Evolutionary conservation across 2,888 invertebrate genomes (phyloP).

Genomic region (Drosophila flavopinicola): DNA sequence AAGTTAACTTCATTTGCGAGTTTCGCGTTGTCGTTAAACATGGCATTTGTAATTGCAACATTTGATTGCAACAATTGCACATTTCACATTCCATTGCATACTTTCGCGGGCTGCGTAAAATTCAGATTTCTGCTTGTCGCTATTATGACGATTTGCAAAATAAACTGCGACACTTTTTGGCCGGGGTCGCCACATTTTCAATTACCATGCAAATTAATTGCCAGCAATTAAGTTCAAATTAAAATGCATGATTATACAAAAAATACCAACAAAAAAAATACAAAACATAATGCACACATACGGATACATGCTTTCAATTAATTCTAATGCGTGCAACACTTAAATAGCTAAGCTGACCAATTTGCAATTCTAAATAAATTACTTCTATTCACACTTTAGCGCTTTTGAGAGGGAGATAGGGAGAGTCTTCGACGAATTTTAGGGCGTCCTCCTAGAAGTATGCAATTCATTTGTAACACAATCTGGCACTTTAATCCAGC

Average conservation of each 20-base stretch:
- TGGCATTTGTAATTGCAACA: constrained; percentile 38
- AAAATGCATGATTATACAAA: constrained; percentile 35
- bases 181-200: constrained; percentile 38
- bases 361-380: neutral
- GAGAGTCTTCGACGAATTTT: neutral
- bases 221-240: constrained; percentile 57
- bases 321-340: constrained; percentile 18
- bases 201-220: constrained; percentile 66
- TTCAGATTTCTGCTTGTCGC: constrained; percentile 19
- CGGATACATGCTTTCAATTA: constrained; percentile 22
- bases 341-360: constrained; percentile 3
- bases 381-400: neutral
- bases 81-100: constrained; percentile 45
- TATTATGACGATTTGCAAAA: constrained; percentile 27
- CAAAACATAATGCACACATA: neutral
- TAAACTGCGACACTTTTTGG: neutral
- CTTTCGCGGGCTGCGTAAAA: constrained; percentile 29
- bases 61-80: constrained; percentile 49
- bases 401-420: too few species aligned
- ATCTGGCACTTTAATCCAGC: neutral
- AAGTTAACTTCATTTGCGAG: constrained; percentile 46
- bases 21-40: constrained; percentile 27
- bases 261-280: neutral
- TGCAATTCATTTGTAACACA: constrained; percentile 6
- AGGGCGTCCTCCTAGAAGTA: neutral